Evolutionary conservation across 2,113 vertebrate genomes (phyloP).

Genomic region (Ardeotis arabs): DNA sequence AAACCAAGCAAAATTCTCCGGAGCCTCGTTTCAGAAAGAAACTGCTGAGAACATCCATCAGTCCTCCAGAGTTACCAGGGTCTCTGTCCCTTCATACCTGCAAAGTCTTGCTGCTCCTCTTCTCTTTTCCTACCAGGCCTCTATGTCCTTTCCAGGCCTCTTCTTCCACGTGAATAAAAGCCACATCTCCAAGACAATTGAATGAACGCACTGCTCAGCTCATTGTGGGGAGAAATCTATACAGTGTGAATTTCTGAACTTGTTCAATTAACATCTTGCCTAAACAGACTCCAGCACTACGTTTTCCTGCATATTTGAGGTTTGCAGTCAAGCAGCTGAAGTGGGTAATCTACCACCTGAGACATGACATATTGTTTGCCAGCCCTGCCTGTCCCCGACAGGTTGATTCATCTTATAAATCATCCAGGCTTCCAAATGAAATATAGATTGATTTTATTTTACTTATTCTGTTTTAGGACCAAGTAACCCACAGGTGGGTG

Average conservation of each 20-base stretch:
- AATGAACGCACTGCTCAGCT: neutral
- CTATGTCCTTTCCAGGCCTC: rapidly evolving
- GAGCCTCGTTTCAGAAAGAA: neutral
- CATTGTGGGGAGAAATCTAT: neutral
- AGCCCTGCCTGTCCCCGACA: neutral
- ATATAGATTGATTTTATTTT: constrained; percentile 2
- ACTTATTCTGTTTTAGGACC: neutral
- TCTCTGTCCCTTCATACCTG: neutral
- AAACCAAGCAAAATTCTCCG: neutral
- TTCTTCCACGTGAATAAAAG: neutral
- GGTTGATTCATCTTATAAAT: constrained; percentile 1
- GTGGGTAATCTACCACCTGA: neutral
- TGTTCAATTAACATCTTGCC: neutral
- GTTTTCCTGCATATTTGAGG: neutral
- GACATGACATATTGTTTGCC: neutral
- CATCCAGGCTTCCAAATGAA: neutral
- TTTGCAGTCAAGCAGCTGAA: neutral
- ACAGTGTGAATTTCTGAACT: neutral
- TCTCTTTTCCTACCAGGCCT: neutral
- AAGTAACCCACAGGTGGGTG: neutral
- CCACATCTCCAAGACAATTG: neutral
- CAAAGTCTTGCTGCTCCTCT: neutral
- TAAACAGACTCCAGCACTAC: neutral
- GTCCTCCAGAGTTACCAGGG: neutral
- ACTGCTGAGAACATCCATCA: neutral